These are phyloP conservation scores for Phoeniculus purpureus DNA, from an alignment of 2,797 vertebrate species.

Conservation along the genomic window DNA sequence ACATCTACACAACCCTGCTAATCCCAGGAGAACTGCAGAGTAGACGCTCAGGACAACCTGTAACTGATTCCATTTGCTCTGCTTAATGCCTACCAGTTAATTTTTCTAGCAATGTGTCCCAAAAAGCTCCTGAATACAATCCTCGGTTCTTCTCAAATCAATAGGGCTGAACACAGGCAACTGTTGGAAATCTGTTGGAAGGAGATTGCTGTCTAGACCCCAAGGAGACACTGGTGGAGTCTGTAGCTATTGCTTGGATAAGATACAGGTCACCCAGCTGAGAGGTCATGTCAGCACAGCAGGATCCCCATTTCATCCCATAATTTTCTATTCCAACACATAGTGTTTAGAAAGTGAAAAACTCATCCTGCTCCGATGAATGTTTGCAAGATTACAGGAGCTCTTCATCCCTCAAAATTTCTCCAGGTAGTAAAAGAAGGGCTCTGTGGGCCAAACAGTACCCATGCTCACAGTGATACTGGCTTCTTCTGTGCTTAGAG, in stretches of 20 bases:
- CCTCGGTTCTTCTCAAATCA: neutral
- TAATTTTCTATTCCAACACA: neutral
- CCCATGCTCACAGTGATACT: neutral
- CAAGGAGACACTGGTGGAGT: neutral
- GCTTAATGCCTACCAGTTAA: neutral
- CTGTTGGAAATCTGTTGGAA: neutral
- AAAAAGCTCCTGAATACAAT: neutral
- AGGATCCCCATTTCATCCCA: neutral
- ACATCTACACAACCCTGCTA: neutral
- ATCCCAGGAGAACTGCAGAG: conserved; percentile 5
- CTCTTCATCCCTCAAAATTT: neutral
- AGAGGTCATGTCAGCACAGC: neutral
- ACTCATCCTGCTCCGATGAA: neutral
- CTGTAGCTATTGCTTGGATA: neutral
- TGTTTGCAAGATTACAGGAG: neutral
- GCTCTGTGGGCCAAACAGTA: neutral
- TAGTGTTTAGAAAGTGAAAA: neutral
- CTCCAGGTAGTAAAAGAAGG: neutral
- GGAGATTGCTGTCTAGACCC: neutral
- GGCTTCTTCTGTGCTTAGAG: neutral
- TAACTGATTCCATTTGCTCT: neutral
- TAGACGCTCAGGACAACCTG: neutral
- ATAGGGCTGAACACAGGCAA: neutral
- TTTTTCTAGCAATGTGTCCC: neutral
- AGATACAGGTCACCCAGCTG: neutral